Base-by-base conservation (phyloP, 2,797 vertebrate genomes). In the Coluber constrictor region DNA sequence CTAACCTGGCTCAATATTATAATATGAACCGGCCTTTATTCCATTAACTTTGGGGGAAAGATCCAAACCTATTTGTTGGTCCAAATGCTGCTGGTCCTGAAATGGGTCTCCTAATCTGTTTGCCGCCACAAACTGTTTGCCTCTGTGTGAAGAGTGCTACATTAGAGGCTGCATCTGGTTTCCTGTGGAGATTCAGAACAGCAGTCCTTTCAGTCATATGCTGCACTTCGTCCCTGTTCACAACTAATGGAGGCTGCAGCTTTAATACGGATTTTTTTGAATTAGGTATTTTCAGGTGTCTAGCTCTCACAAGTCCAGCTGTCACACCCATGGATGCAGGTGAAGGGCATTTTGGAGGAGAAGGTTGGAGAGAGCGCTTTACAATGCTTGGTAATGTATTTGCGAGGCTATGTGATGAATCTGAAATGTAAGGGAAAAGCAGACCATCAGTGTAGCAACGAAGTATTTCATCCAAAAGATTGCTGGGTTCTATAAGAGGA, bases 281-380 rank as follows among this genome's bases (percentile, higher is more conserved):
- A 63, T 86, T 94, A 93, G 93, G 97, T 51, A 92, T 37, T 92
- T 96, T 96, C 13, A 97, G 90, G 92, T 96, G 95, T 6, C 96
- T 97, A 32, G 95, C 83, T 88, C 97, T 97, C 60, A 96, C 87
- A 51, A 95, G 97, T 15, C 93, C 94, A 2, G 11, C 60, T 63
- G 95, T 87, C 59, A 88, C 59, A 90, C 89, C 57, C 18, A 88
- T 90, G 88, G 95, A 94, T 61, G 97, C 97, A 88, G 98, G 98
- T 12, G 96, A 97, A 20, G 98, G 98, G 51, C 89, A 95, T 94
- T 97, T 97, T 1, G 96, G 96, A 86, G 97, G 96, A 74, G 97
- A 97, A 3, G 97, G 97, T 74, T 95, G 96, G 91, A 97, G 94
- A 5, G 79, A 89, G 16, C 0, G 0, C 29, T 94, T 95, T 5